Percentiles rank a stretch among this genome's conserved stretches.
Conservation (phyloP, 1,140 invertebrate genomes). For the Amphibalanus amphitrite region DNA sequence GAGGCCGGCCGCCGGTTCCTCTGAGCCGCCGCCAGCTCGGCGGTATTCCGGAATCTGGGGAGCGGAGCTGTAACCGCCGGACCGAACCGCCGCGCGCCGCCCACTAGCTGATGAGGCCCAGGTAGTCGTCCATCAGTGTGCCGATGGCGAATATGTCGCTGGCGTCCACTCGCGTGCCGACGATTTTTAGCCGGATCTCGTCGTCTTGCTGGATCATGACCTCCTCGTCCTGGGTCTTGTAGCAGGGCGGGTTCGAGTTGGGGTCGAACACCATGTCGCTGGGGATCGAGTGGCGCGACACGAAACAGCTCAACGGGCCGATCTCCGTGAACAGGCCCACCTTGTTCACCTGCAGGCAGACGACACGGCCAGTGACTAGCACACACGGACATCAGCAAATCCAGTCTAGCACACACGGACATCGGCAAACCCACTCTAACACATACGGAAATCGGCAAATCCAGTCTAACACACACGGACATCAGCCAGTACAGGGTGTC, state of each 20-base stretch:
- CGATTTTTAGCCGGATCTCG: conserved; percentile 95
- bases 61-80: too few relatives aligned
- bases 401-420: too few relatives aligned
- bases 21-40: too few relatives aligned
- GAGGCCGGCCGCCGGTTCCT: too few relatives aligned
- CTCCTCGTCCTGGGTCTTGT: conserved; percentile 97
- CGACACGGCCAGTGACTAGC: too few relatives aligned
- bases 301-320: conserved; percentile 97
- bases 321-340: conserved; percentile 99
- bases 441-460: too few relatives aligned
- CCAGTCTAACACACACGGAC: too few relatives aligned
- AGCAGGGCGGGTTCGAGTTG: conserved; percentile 91
- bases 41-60: too few relatives aligned
- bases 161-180: conserved; percentile 94
- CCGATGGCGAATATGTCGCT: conserved; percentile 79
- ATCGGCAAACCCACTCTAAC: too few relatives aligned
- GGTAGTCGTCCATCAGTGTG: conserved; percentile 35
- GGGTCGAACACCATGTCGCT: conserved; percentile 99
- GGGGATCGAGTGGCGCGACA: conserved; percentile 95
- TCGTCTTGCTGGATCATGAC: conserved; percentile 94
- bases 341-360: conserved; percentile 29
- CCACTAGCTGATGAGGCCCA: conserved; percentile 18
- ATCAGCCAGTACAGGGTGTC: too few relatives aligned
- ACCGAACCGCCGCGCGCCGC: too few relatives aligned
- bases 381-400: too few relatives aligned